Evolutionary conservation across 1,140 invertebrate species (phyloP).

Genomic region (Sitodiplosis mosellana): DNA sequence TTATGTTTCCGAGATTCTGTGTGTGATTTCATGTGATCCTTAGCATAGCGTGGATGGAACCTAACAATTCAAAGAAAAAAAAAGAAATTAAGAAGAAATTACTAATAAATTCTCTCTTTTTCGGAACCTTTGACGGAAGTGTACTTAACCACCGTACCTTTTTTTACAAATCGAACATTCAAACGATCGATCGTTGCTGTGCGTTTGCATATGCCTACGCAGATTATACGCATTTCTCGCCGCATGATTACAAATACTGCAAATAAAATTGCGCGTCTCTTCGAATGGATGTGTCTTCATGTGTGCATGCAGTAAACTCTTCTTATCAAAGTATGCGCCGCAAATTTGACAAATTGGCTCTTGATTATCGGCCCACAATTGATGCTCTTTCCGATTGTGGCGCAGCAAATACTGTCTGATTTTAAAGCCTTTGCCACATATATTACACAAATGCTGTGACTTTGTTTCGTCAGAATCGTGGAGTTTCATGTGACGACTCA

Average conservation of each 20-base stretch:
- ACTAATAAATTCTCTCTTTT: no score
- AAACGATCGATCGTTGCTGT: neutral
- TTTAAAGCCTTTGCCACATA: neutral
- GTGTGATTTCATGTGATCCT: neutral
- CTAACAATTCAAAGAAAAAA: no score
- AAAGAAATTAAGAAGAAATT: no score
- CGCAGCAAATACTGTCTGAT: neutral
- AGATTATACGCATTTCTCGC: neutral
- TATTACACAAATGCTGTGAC: neutral
- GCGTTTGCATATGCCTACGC: neutral
- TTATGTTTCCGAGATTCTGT: neutral
- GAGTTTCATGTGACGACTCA: neutral
- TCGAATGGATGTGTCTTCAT: neutral
- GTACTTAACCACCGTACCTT: no score
- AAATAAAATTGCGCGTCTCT: neutral
- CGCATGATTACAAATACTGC: neutral
- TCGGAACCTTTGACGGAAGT: no score
- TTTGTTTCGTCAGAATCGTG: neutral
- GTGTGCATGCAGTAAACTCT: neutral
- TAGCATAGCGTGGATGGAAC: neutral
- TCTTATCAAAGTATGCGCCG: neutral
- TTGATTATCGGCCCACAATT: neutral
- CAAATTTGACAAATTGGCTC: neutral
- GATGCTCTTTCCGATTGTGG: neutral
- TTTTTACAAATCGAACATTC: neutral